Base-by-base conservation (phyloP, 2,113 vertebrate species). In the Solea solea region DNA sequence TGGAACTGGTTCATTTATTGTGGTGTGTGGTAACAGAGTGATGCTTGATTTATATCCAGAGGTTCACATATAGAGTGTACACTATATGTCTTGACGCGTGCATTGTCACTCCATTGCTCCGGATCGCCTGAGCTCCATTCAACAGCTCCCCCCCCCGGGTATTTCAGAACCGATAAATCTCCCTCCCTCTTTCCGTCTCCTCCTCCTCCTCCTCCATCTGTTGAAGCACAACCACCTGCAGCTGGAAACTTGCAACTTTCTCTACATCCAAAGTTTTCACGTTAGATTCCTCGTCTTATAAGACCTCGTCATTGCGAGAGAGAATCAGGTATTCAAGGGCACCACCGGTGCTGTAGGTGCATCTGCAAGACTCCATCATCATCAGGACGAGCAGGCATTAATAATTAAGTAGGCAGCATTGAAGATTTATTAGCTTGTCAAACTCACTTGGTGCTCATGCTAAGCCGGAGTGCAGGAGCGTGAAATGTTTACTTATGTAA, bases 341-440 rank as follows among this genome's bases (percentile, higher is more conserved):
- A 74, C 34, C 21, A 7, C 15, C 12, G 21, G 10, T 3, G 9
- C 49, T 64, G 54, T 61, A 67, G 68, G 39, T 77, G 76, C 50
- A 54, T 78, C 46, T 59, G 58, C 42, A 54, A n/a, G 54, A 16
- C 72, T 77, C 21, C 59, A 67, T 68, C 76, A 60, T 55, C 46
- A 65, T 61, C 56, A 81, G 62, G 59, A 76, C 58, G 39, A 58
- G 55, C 66, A 60, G 55, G 72, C 71, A 71, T 88, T 83, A 86
- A 84, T 83, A 76, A 68, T 84, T 86, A 74, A 78, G 64, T 12
- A 74, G 63, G n/a, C 27, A 27, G 44, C 57, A 76, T 56, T 66
- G 65, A 81, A 86, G 77, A 78, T 83, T 65, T 85, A 82, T 85
- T 69, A 72, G 71, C 16, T 57, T 84, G 75, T 78, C 72, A 73